Base-by-base conservation (phyloP, 1,140 invertebrate species). In the Trachelipus rathkii region DNA sequence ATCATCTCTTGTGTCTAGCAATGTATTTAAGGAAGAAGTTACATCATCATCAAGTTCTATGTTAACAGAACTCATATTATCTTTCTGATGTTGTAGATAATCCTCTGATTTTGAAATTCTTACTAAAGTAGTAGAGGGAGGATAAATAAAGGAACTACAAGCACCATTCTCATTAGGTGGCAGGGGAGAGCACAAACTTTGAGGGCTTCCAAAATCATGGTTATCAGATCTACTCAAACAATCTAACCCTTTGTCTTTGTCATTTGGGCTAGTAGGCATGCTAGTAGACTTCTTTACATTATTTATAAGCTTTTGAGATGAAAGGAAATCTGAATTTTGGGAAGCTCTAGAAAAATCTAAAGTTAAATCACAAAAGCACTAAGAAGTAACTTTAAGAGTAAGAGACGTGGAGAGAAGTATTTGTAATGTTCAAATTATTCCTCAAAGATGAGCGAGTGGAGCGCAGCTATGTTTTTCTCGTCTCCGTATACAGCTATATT, bases 311-410 rank as follows among this genome's bases (percentile, higher is more conserved):
- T 70, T 73, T 68, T 81, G 72, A 74, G 75, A 33, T 60, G 82
- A 77, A 77, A 81, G 75, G 80, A 73, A 78, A 73, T 71, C 73
- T 66, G 81, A 71, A 79, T 82, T 88, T 80, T 91, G 90, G 53
- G 89, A 89, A 21, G 91, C 92, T 74, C 92, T 87, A 33, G 94
- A 93, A 72, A 96, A 87, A 85, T 96, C 96, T 72, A 97, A 87
- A 85, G 97, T 96, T 78, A 95, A 87, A 84, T 97, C 95, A 10
- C 95, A n/a, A n/a, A n/a, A n/a, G n/a, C n/a, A n/a, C n/a, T n/a
- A n/a, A n/a, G n/a, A n/a, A n/a, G n/a, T n/a, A n/a, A n/a, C n/a
- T n/a, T n/a, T n/a, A n/a, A n/a, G n/a, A n/a, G n/a, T n/a, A n/a
- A n/a, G n/a, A n/a, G n/a, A n/a, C n/a, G n/a, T n/a, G n/a, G n/a